A percentile compares a stretch with the other conserved stretches of the same genome.
phyloP scores from a whole-genome alignment of 2,797 vertebrate genomes.

The Setipinna tenuifilis region DNA sequence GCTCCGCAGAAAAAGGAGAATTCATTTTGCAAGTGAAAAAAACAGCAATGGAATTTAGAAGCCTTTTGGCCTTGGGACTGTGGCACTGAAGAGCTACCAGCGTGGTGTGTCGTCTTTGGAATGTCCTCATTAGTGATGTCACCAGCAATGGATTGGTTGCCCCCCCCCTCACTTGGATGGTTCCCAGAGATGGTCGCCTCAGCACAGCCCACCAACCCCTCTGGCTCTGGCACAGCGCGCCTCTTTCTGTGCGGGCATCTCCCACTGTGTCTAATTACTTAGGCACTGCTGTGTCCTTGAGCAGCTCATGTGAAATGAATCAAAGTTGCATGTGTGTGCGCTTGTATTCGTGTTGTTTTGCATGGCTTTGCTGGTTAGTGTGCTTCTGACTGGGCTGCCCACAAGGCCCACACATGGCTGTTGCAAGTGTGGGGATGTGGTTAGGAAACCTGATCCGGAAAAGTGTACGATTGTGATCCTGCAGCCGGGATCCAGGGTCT shows the following conservation, averaged over 20 bases:
- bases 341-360: background rate
- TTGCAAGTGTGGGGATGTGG: background rate
- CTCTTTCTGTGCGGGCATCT: constrained; percentile 26
- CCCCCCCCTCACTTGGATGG: background rate
- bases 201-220: background rate
- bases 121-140: constrained; percentile 12
- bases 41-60: too few relatives aligned
- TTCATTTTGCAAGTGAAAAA: background rate
- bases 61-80: background rate
- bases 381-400: constrained; percentile 1
- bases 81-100: background rate
- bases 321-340: background rate
- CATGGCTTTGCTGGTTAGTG: background rate
- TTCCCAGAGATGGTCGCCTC: background rate
- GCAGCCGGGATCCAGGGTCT: background rate
- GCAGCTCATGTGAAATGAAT: background rate
- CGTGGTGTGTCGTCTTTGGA: background rate
- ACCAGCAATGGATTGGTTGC: background rate
- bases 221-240: background rate
- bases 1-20: background rate
- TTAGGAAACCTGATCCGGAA: too few relatives aligned
- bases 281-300: background rate
- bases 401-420: background rate
- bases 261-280: constrained; percentile 30
- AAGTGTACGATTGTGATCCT: too few relatives aligned